Evolutionary conservation across 2,113 vertebrate species (phyloP).

Genomic region (Thermophis baileyi): DNA sequence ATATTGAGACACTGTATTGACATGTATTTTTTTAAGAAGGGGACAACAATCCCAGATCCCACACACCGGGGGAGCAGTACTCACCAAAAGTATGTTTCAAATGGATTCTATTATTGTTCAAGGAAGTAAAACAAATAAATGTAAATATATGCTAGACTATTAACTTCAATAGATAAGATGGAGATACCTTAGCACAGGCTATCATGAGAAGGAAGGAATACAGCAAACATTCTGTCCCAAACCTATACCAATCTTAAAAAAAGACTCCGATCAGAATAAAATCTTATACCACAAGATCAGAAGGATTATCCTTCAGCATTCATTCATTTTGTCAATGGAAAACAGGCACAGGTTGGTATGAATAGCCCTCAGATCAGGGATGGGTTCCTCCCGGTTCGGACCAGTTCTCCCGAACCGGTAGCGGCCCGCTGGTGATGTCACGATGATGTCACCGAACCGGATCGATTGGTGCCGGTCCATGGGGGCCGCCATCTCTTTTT

Average conservation of each 20-base stretch:
- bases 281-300: background rate
- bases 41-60: background rate
- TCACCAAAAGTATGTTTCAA: background rate
- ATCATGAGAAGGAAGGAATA: background rate
- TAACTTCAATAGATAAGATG: background rate
- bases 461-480: no score
- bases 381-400: no score
- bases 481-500: no score
- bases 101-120: background rate
- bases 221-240: background rate
- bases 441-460: no score
- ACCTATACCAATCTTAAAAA: background rate
- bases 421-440: no score
- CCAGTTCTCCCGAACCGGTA: no score
- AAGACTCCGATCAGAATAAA: background rate
- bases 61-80: background rate
- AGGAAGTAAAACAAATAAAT: background rate
- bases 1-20: background rate
- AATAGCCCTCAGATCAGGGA: no score
- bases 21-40: background rate
- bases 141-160: background rate
- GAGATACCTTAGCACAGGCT: background rate
- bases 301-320: background rate
- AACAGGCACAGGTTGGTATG: background rate
- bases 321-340: background rate